phyloP scores from a whole-genome alignment of 30 jellyfish, hydroid and myxozoan species.

The Cassiopea andromeda region DNA sequence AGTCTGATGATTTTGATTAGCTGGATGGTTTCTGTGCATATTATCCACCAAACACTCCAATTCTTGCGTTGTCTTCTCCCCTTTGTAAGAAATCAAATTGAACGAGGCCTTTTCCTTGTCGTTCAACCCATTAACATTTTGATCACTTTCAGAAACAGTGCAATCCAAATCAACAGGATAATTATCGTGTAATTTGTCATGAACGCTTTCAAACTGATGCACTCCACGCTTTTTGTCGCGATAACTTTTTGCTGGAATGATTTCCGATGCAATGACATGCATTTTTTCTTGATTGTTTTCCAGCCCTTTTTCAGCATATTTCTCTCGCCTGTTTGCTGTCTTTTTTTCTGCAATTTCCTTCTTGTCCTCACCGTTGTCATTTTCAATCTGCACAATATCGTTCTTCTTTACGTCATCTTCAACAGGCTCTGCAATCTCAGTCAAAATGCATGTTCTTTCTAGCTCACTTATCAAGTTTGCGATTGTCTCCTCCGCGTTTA shows the following conservation, averaged over 20 bases:
- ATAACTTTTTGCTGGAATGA: background rate
- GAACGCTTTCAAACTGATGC: background rate
- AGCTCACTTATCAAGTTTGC: background rate
- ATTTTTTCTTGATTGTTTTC: background rate
- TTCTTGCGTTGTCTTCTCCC: background rate
- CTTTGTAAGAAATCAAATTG: background rate
- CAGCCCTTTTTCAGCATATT: background rate
- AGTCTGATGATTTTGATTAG: background rate
- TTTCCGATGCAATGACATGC: background rate
- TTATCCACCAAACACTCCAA: background rate
- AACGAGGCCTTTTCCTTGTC: background rate
- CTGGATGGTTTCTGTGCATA: background rate
- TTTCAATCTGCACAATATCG: constrained; percentile 1
- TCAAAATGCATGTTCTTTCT: background rate
- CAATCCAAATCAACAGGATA: background rate
- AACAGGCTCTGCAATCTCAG: background rate
- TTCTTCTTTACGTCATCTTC: constrained; percentile 1
- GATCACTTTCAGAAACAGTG: background rate
- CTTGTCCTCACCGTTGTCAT: constrained; percentile 11
- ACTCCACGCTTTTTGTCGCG: background rate
- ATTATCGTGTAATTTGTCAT: background rate
- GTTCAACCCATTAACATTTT: background rate
- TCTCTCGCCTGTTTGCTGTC: background rate
- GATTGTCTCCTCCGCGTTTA: background rate
- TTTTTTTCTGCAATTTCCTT: background rate